These are phyloP conservation scores for Epinephelus lanceolatus DNA, from an alignment of 2,113 vertebrate genomes.

Conservation along the genomic window DNA sequence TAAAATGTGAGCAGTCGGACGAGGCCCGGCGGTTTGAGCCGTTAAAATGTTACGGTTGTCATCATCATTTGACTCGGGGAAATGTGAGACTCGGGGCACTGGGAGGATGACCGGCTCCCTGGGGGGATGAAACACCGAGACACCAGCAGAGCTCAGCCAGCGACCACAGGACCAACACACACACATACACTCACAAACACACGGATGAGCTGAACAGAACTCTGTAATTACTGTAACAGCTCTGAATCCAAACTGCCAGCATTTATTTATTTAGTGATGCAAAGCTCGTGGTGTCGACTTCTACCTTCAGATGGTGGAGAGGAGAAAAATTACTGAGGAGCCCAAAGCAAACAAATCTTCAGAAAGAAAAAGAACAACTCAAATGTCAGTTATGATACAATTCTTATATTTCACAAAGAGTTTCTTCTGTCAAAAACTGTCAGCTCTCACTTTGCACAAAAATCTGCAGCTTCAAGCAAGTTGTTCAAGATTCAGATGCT, in stretches of 20 bases:
- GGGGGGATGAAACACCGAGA: neutral
- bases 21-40: neutral
- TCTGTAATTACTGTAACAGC: neutral
- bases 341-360: neutral
- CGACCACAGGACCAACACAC: neutral
- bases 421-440: too few relatives aligned
- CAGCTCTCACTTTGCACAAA: too few relatives aligned
- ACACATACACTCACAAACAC: neutral
- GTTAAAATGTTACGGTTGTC: conserved; percentile 48
- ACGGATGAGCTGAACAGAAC: neutral
- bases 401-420: too few relatives aligned
- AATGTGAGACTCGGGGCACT: conserved; percentile 19
- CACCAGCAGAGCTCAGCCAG: neutral
- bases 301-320: neutral
- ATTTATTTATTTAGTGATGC: neutral
- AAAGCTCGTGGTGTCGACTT: neutral
- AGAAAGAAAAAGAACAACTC: too few relatives aligned
- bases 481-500: too few relatives aligned
- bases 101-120: conserved; percentile 4
- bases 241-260: neutral
- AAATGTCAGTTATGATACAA: too few relatives aligned
- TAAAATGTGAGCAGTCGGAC: neutral
- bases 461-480: too few relatives aligned
- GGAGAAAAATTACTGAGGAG: neutral
- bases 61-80: conserved; percentile 48